Conservation (phyloP, 2,888 invertebrate genomes). For the Amaurobius ferox region DNA sequence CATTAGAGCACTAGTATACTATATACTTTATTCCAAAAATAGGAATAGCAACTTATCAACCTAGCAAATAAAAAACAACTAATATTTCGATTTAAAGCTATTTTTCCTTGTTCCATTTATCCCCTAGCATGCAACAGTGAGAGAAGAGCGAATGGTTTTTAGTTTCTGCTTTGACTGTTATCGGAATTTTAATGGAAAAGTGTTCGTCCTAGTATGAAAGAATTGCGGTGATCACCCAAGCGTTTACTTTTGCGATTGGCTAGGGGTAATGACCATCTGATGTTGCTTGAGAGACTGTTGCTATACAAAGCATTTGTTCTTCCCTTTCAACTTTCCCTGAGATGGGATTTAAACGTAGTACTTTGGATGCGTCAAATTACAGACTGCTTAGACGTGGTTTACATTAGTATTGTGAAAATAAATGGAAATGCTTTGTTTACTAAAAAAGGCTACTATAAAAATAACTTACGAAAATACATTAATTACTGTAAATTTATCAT, state of each 20-base stretch:
- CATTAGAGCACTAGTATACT: constrained; percentile 6
- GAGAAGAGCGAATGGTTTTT: constrained; percentile 32
- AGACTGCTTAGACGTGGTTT: too few relatives aligned
- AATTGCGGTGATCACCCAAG: constrained; percentile 32
- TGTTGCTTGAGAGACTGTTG: constrained; percentile 3
- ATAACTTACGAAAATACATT: too few relatives aligned
- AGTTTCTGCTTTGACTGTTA: constrained; percentile 55
- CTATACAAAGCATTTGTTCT: neutral
- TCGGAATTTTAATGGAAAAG: constrained; percentile 62
- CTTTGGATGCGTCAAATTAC: too few relatives aligned
- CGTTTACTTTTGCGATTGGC: constrained; percentile 45
- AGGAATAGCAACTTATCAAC: constrained; percentile 29
- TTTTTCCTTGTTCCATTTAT: constrained; percentile 4
- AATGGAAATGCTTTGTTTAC: too few relatives aligned
- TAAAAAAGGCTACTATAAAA: too few relatives aligned
- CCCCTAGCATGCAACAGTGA: neutral
- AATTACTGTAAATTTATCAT: too few relatives aligned
- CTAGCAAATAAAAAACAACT: constrained; percentile 32
- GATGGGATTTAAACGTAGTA: neutral
- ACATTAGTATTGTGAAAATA: too few relatives aligned
- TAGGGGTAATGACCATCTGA: constrained; percentile 46
- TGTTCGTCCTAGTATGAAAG: constrained; percentile 18
- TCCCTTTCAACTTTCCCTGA: neutral
- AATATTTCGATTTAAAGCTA: constrained; percentile 36
- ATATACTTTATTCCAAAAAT: neutral